Evolutionary conservation across 2,888 invertebrate species (phyloP), one percentile per base, ranked within the genome.

Genomic region (Macaria liturata): DNA sequence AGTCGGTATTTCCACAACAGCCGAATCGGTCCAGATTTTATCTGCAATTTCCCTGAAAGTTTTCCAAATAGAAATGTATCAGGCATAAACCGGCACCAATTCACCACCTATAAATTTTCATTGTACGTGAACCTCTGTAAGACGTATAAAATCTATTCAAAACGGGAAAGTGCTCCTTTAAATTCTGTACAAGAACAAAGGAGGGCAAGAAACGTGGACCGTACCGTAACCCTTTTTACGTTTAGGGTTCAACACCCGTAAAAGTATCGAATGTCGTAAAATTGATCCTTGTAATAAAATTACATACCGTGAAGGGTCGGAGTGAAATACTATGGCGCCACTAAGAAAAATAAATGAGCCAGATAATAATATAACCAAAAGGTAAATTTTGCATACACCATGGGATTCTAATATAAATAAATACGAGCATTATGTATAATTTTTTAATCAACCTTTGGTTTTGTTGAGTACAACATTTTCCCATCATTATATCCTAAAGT

Each of bases 211-310:
- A 75, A 80, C 72, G 70, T 69, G 62, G 64, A 69, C 70, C 71
- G 70, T 78, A 75, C 78, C 68, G 79, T 76, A 83, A 87, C 86
- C 87, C 87, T 85, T 86, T 59, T 84, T 81, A 85, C 80, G 78
- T 78, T 83, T 79, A 79, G 81, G 79, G 77, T 80, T 78, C 83
- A 84, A 84, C 80, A 79, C 69, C 83, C 83, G 83, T 88, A 86
- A 88, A 86, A 84, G 86, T 85, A 88, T 88, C 78, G 81, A 83
- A 78, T 80, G 75, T 81, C 85, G 78, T 87, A 88, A 87, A 86
- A 80, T 85, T 84, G 78, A 85, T 82, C 85, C 83, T 65, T 53
- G 75, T 83, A 86, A 85, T 88, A 85, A 87, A 87, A 85, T 83
- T 81, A 85, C 84, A 76, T 72, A 76, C 74, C 80, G 75, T 83